A percentile compares a stretch with the other conserved stretches of the same genome.
These are phyloP conservation scores for Trialeurodes vaporariorum DNA, from an alignment of 1,140 invertebrate species.

Conservation along the genomic window DNA sequence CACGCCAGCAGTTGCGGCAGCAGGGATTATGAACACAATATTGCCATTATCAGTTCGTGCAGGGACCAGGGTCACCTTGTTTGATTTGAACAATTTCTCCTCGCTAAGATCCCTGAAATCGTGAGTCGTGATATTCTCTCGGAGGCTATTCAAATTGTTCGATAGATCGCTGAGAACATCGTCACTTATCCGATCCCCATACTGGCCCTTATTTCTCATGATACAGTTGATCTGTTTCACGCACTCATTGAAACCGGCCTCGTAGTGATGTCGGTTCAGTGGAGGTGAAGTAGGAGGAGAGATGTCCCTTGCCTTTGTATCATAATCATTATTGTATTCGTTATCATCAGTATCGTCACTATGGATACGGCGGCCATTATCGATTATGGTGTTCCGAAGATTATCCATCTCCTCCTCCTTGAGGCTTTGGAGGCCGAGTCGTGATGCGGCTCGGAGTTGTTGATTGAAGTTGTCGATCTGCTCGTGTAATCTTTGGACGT, in stretches of 20 bases:
- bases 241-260: not conserved
- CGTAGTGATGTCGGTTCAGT: not conserved
- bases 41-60: not conserved
- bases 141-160: not conserved
- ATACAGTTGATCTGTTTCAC: not conserved
- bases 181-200: too few relatives aligned
- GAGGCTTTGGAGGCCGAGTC: not conserved
- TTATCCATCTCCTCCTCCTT: not conserved
- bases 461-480: too few relatives aligned
- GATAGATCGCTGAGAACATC: not conserved
- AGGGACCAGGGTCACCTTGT: not conserved
- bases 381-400: not conserved
- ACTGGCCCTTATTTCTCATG: not conserved
- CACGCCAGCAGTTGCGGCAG: not conserved
- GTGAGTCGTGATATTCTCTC: not conserved
- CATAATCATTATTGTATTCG: too few relatives aligned
- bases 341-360: too few relatives aligned
- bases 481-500: slow-evolving; percentile 50
- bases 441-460: not conserved
- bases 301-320: too few relatives aligned
- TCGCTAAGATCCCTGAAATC: not conserved
- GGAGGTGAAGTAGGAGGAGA: not conserved
- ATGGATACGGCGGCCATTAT: too few relatives aligned
- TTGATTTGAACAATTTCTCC: not conserved
- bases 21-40: not conserved